Evolutionary conservation across 2,888 invertebrate species (phyloP).

Genomic region (Cephus sareptanus): DNA sequence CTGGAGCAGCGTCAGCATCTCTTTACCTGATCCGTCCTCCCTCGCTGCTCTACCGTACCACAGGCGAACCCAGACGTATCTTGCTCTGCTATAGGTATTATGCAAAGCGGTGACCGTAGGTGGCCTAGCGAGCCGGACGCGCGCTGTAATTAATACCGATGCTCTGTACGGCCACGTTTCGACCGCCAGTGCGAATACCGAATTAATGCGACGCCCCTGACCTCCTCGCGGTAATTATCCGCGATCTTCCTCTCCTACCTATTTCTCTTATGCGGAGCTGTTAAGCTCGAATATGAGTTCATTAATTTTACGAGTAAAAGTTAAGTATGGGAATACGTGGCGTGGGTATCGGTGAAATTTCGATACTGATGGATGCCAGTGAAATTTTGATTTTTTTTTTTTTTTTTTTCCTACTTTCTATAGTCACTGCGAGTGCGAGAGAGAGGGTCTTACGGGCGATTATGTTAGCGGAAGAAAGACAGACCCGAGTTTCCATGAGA

Average conservation of each 20-base stretch:
- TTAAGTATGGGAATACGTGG: neutral
- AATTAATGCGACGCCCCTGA: slow-evolving; percentile 34
- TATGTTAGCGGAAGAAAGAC: neutral
- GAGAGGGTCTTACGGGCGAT: neutral
- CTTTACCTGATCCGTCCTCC: slow-evolving; percentile 15
- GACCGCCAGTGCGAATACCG: slow-evolving; percentile 26
- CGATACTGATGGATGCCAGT: neutral
- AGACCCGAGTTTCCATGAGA: neutral
- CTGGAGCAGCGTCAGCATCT: neutral
- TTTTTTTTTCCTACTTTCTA: neutral
- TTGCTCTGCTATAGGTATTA: slow-evolving; percentile 38
- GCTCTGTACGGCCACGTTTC: slow-evolving; percentile 21
- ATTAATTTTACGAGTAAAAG: neutral
- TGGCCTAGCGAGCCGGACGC: slow-evolving; percentile 49
- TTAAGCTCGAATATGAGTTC: neutral
- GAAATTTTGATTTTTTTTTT: neutral
- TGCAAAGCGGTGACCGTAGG: slow-evolving; percentile 59
- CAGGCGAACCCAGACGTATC: neutral
- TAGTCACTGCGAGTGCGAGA: neutral
- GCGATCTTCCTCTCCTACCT: slow-evolving; percentile 6
- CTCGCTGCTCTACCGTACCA: slow-evolving; percentile 36
- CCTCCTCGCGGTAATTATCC: slow-evolving; percentile 37
- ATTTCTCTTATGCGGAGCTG: neutral
- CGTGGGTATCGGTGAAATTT: neutral
- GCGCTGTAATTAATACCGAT: slow-evolving; percentile 52